Base-by-base conservation (phyloP, 2,113 vertebrate genomes). In the Trichomycterus rosablanca region DNA sequence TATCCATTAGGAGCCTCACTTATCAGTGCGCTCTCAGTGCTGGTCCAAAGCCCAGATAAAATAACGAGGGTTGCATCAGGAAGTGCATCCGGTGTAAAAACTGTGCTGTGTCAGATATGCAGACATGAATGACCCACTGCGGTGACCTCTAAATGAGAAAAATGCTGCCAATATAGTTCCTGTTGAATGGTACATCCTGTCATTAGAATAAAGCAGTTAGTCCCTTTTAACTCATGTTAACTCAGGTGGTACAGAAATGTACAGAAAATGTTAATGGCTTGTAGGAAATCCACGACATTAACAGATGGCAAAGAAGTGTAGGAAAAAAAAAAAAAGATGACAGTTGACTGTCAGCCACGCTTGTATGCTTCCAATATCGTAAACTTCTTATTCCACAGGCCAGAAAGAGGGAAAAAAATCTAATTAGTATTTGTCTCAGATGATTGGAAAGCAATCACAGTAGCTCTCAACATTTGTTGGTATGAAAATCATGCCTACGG, bases 371-470 rank as follows among this genome's bases (percentile, higher is more conserved):
- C 72, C 63, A 72, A 56, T 32, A 24, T 65, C 67, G 51, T 64
- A 77, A 77, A 74, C 28, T 70, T 61, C 67, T 74, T 76, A 78
- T 80, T 82, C 60, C 65, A 70, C 51, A 70, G 66, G 72, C 75
- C 76, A 66, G 66, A 63, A 65, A 63, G 34, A 16, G 24, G 11
- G 10, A 30, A 22, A 71, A 76, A 78, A 82, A 81, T 80, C 75
- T 67, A 84, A 86, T 83, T 86, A 84, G 75, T 79, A 49, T 83
- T 85, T 82, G 77, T 83, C 76, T 82, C 74, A 74, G 79, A 80
- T 86, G 82, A 87, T 85, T 84, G 85, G 81, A 83, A 88, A 84
- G 78, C 84, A 87, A 87, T 87, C 82, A 86, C 68, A 84, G 76
- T 74, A 82, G 74, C 76, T 69, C 76, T 75, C 58, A 43, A 48